A percentile compares a stretch with the other conserved stretches of the same genome.
Conservation (phyloP, 2,797 vertebrate species). For the Pangasius larnaudii region DNA sequence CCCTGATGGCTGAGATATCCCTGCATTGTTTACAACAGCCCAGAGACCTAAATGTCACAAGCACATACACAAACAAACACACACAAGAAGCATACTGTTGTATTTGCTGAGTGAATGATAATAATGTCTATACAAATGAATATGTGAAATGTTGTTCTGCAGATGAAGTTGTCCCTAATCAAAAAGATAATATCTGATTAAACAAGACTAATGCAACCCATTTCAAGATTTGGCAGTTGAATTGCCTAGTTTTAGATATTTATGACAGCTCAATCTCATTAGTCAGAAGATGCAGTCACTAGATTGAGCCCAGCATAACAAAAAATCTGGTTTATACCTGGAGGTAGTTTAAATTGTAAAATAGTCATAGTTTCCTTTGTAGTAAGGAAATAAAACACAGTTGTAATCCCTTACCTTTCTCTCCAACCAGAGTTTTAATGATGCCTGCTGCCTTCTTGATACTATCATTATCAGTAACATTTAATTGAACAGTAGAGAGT, state of each 20-base stretch:
- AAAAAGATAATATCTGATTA: not conserved
- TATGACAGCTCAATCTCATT: not conserved
- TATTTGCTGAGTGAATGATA: not conserved
- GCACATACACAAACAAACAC: not conserved
- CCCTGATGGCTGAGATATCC: constrained; percentile 57
- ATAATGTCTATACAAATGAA: not conserved
- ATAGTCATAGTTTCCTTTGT: not conserved
- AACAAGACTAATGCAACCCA: not conserved
- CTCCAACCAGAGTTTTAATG: constrained; percentile 58
- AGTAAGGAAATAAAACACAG: not conserved
- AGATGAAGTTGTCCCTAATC: not conserved
- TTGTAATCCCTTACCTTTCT: constrained; percentile 53
- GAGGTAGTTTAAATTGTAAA: not conserved
- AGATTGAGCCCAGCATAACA: not conserved
- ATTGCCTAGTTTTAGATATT: not conserved
- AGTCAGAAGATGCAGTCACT: not conserved
- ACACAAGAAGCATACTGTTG: not conserved
- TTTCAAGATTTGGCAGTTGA: not conserved
- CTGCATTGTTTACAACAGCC: constrained; percentile 67
- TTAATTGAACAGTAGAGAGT: constrained; percentile 56
- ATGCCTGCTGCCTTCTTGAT: constrained; percentile 55
- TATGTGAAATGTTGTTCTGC: not conserved
- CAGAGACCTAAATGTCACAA: constrained; percentile 61
- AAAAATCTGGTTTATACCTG: not conserved
- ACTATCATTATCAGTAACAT: constrained; percentile 59